Conservation (phyloP, 2,113 vertebrate species). For the Ptychochromis oligacanthus region DNA sequence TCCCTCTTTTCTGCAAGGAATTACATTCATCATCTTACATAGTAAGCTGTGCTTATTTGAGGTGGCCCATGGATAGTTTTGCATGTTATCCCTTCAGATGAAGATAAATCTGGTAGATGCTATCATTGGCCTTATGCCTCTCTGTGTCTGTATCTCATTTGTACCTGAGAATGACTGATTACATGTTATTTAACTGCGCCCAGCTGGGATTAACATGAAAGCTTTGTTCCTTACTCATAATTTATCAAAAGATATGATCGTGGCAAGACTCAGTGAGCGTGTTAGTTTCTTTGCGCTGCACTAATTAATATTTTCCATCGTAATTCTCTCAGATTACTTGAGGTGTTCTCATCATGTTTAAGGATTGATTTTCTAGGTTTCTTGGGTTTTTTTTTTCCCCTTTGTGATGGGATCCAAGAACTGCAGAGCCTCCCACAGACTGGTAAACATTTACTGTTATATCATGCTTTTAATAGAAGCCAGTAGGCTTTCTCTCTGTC, state of each 20-base stretch:
- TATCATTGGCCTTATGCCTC: conserved; percentile 50
- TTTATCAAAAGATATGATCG: conserved; percentile 27
- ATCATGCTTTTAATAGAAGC: conserved; percentile 70
- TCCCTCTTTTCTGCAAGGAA: conserved; percentile 78
- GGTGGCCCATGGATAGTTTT: conserved; percentile 53
- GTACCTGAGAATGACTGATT: conserved; percentile 66
- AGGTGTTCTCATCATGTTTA: not conserved
- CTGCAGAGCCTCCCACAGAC: conserved; percentile 11
- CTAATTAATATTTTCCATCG: conserved; percentile 9
- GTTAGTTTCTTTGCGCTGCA: not conserved
- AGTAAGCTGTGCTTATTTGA: conserved; percentile 76
- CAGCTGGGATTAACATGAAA: conserved; percentile 54
- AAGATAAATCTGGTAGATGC: conserved; percentile 64
- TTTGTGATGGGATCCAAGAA: not conserved
- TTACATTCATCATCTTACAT: conserved; percentile 85
- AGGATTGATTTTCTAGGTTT: not conserved
- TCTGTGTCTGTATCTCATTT: conserved; percentile 25
- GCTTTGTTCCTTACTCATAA: conserved; percentile 20
- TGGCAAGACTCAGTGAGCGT: not conserved
- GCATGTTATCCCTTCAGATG: conserved; percentile 66
- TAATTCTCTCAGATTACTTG: not conserved
- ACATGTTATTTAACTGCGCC: conserved; percentile 57
- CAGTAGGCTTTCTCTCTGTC: conserved; percentile 59
- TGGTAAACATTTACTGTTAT: conserved; percentile 64
- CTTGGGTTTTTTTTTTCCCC: not conserved